phyloP scores from a whole-genome alignment of 2,888 invertebrate genomes.

The Panzeria rudis region DNA sequence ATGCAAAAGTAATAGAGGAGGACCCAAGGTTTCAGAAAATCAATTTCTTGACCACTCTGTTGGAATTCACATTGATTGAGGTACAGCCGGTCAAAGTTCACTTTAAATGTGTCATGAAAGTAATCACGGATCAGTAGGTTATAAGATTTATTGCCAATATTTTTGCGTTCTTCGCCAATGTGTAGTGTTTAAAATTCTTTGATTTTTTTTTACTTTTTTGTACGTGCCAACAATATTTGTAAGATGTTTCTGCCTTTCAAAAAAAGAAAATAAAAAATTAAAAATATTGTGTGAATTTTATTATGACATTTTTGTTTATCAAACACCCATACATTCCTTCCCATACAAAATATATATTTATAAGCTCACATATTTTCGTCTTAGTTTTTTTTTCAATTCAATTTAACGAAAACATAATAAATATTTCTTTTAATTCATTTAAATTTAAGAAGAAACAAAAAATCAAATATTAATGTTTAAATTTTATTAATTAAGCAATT shows the following conservation, averaged over 20 bases:
- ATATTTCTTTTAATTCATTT: not conserved
- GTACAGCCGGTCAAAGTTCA: too few species aligned
- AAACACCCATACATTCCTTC: not conserved
- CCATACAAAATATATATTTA: not conserved
- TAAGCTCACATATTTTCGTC: not conserved
- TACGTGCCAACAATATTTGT: slow-evolving; percentile 45
- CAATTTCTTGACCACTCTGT: too few species aligned
- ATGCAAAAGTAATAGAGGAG: too few species aligned
- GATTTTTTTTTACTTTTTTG: not conserved
- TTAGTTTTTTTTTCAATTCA: not conserved
- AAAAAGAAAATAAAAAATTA: slow-evolving; percentile 15
- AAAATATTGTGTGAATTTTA: slow-evolving; percentile 46
- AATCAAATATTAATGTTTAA: slow-evolving; percentile 6
- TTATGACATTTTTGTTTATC: slow-evolving; percentile 36
- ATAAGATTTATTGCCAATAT: not conserved
- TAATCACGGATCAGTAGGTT: too few species aligned
- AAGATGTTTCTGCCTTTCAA: not conserved
- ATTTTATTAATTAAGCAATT: slow-evolving; percentile 43
- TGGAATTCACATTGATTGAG: too few species aligned
- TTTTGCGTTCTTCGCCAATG: too few species aligned
- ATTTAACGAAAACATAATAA: not conserved
- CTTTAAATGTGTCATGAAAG: too few species aligned
- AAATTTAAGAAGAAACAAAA: not conserved
- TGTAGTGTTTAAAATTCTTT: not conserved
- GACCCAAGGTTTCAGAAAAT: too few species aligned